Base-by-base conservation (phyloP, 2,113 vertebrate genomes). In the Tamias sibiricus region DNA sequence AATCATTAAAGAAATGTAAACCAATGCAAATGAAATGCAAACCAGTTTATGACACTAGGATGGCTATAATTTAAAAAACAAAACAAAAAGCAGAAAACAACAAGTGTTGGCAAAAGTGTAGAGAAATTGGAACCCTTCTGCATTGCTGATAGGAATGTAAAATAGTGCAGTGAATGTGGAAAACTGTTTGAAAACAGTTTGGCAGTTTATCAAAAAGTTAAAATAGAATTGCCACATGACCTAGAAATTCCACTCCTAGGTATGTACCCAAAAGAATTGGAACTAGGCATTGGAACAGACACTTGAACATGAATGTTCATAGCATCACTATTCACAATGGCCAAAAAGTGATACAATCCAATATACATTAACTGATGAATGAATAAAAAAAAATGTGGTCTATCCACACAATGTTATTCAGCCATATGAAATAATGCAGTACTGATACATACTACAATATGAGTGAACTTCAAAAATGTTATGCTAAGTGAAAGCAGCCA, bases 171-270 rank as follows among this genome's bases (percentile, higher is more conserved):
- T 74, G 52, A 62, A 22, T 54, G 2, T 75, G 44, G n/a, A 96
- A 83, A 57, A 90, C 74, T 12, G 52, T 77, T 66, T 90, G 30
- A 96, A 83, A 57, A 90, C 74, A 17, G 52, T 77, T 66, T 90
- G 26, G 42, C n/a, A 59, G 9, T 71, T 87, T 35, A 79, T 94
- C 54, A 59, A 74, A 75, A 82, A 85, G 64, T 80, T 86, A 90
- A 82, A 74, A 40, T 35, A 57, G 57, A 94, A 75, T 80, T 93
- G 11, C 75, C 28, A 1, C 11, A n/a, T 84, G 62, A 68, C 47
- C 54, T 16, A 44, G n/a, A 44, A 79, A 42, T 85, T 77, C 35
- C 16, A 52, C 42, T 77, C 8, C 40, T 47, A 54, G 28, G 2
- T 62, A 4, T 74, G 54, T 77, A 86, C 68, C 30, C 59, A 30